phyloP scores from a whole-genome alignment of 2,888 invertebrate genomes.

The Chloroclysta siterata region DNA sequence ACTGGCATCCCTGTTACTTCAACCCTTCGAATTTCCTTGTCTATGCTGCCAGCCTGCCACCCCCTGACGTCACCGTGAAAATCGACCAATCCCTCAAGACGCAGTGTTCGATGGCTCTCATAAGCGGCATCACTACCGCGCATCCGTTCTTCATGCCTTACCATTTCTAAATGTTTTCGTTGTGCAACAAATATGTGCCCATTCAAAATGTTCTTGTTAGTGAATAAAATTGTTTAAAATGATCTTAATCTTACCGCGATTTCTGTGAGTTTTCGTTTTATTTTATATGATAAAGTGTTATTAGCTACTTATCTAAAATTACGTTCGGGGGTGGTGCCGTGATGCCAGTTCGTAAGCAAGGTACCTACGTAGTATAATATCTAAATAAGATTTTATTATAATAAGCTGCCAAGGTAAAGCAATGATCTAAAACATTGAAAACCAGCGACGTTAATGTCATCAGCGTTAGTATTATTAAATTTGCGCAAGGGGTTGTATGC shows the following conservation, averaged over 20 bases:
- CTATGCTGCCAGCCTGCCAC: slow-evolving; percentile 81
- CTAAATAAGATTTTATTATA: neutral
- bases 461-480: slow-evolving; percentile 45
- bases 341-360: slow-evolving; percentile 92
- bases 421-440: neutral
- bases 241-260: slow-evolving; percentile 56
- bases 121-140: slow-evolving; percentile 72
- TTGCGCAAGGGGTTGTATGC: slow-evolving; percentile 52
- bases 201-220: slow-evolving; percentile 66
- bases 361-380: slow-evolving; percentile 64
- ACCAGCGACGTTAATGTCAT: slow-evolving; percentile 36
- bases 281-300: slow-evolving; percentile 59
- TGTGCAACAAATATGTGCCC: slow-evolving; percentile 68
- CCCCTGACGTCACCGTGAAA: slow-evolving; percentile 86
- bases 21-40: slow-evolving; percentile 70
- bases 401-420: neutral
- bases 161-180: slow-evolving; percentile 77
- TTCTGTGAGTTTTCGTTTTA: slow-evolving; percentile 69
- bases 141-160: slow-evolving; percentile 65
- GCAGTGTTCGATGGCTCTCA: slow-evolving; percentile 78
- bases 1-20: slow-evolving; percentile 48
- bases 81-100: slow-evolving; percentile 86
- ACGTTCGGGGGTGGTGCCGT: slow-evolving; percentile 82
- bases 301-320: slow-evolving; percentile 74
- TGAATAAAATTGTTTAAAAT: slow-evolving; percentile 75